Evolutionary conservation across 2,113 vertebrate species (phyloP).

Genomic region (Hippolais icterina): DNA sequence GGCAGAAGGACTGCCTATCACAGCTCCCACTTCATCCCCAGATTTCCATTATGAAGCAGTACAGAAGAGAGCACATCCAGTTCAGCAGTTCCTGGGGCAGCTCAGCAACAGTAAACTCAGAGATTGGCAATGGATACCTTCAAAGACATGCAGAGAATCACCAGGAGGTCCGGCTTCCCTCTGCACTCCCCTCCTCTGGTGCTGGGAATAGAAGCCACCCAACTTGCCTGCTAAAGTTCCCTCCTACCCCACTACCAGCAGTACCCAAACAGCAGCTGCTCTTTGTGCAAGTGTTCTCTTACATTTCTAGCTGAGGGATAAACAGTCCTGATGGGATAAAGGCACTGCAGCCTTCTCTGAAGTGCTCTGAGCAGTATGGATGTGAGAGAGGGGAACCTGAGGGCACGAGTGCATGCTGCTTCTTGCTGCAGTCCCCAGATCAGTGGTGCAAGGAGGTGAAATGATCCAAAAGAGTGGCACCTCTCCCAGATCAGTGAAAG

Average conservation of each 20-base stretch:
- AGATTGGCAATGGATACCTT: background rate
- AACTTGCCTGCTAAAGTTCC: background rate
- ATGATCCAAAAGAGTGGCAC: background rate
- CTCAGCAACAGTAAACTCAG: slow-evolving; percentile 6
- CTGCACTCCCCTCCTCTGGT: background rate
- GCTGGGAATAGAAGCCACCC: background rate
- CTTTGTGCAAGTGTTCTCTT: background rate
- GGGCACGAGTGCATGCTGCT: background rate
- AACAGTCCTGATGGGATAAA: background rate
- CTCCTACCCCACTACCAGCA: background rate
- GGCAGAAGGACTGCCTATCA: background rate
- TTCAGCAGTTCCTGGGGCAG: background rate
- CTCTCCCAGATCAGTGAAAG: background rate
- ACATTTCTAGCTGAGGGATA: background rate
- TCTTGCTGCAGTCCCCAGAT: background rate
- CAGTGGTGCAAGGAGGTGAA: background rate
- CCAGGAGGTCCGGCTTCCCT: background rate
- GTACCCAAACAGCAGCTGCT: background rate
- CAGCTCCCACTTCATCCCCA: background rate
- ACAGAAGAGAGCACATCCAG: background rate
- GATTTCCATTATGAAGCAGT: background rate
- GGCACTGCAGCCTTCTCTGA: background rate
- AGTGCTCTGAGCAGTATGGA: background rate
- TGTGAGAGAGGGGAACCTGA: background rate
- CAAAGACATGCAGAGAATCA: background rate